A percentile compares a stretch with the other conserved stretches of the same genome.
Conservation (phyloP, 2,888 invertebrate species). For the Andrena chrysosceles region DNA sequence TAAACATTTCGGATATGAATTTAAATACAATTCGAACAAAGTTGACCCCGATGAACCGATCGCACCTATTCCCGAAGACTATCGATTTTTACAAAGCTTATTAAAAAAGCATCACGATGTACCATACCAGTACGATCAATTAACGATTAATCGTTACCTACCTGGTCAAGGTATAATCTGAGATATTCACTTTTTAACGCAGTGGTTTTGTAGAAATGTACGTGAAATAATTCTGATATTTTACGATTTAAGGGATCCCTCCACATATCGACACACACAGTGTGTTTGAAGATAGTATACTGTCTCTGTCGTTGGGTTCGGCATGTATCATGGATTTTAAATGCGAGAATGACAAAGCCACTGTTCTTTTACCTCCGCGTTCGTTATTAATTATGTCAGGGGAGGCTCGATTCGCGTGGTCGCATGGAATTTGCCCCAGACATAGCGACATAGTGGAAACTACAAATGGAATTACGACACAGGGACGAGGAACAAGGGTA, state of each 20-base stretch:
- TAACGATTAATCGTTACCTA: conserved; percentile 93
- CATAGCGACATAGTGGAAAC: conserved; percentile 91
- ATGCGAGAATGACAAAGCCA: conserved; percentile 87
- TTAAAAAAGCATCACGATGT: conserved; percentile 85
- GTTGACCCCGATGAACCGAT: conserved; percentile 91
- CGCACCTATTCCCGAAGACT: conserved; percentile 90
- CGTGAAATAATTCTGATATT: conserved; percentile 3
- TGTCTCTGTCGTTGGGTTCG: conserved; percentile 94
- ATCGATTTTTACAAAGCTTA: conserved; percentile 88
- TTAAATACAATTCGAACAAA: conserved; percentile 94
- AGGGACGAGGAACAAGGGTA: conserved; percentile 87
- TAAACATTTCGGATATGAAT: conserved; percentile 96
- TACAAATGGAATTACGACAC: conserved; percentile 86
- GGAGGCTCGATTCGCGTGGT: conserved; percentile 93
- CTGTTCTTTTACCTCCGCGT: conserved; percentile 89
- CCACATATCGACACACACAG: conserved; percentile 98
- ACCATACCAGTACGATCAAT: conserved; percentile 89
- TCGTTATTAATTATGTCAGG: conserved; percentile 93
- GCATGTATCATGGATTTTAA: conserved; percentile 96
- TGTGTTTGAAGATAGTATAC: conserved; percentile 94
- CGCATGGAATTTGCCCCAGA: conserved; percentile 94
- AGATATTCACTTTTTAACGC: neutral
- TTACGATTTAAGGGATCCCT: conserved; percentile 91
- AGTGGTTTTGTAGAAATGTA: neutral
- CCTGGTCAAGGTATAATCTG: conserved; percentile 91